Conservation (phyloP, 2,888 invertebrate species). For the Cordylochernes scorpioides region DNA sequence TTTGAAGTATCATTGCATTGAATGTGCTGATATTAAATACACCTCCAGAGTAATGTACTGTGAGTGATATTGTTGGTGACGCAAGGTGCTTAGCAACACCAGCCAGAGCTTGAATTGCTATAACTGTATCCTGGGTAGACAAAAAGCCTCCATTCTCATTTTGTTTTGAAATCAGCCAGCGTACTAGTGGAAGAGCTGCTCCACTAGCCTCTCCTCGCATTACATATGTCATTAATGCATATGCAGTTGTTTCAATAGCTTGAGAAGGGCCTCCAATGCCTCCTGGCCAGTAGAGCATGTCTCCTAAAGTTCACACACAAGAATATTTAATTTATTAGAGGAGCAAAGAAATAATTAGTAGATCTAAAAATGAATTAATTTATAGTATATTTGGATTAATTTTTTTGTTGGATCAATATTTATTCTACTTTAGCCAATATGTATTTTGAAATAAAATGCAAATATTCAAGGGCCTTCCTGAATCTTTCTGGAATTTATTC, state of each 20-base stretch:
- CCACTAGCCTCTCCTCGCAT: conserved; percentile 14
- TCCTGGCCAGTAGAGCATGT: too few species aligned
- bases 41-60: conserved; percentile 8
- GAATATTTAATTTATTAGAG: too few species aligned
- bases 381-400: too few species aligned
- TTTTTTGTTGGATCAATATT: too few species aligned
- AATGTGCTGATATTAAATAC: conserved; percentile 13
- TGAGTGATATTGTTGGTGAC: conserved; percentile 10
- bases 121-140: conserved; percentile 24
- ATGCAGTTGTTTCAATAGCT: conserved; percentile 17
- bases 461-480: too few species aligned
- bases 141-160: conserved; percentile 21
- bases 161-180: conserved; percentile 20
- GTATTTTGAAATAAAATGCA: too few species aligned
- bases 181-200: conserved; percentile 17
- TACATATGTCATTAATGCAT: conserved; percentile 20
- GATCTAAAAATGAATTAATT: too few species aligned
- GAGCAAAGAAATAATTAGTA: too few species aligned
- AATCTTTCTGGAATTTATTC: too few species aligned
- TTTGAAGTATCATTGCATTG: conserved; percentile 20
- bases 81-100: conserved; percentile 18
- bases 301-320: too few species aligned
- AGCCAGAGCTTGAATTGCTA: conserved; percentile 23
- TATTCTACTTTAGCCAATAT: too few species aligned
- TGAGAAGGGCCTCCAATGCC: too few species aligned